Percentiles rank a stretch among this genome's conserved stretches.
These are phyloP conservation scores for Struthidea cinerea DNA, from an alignment of 2,113 vertebrate species.

Conservation along the genomic window DNA sequence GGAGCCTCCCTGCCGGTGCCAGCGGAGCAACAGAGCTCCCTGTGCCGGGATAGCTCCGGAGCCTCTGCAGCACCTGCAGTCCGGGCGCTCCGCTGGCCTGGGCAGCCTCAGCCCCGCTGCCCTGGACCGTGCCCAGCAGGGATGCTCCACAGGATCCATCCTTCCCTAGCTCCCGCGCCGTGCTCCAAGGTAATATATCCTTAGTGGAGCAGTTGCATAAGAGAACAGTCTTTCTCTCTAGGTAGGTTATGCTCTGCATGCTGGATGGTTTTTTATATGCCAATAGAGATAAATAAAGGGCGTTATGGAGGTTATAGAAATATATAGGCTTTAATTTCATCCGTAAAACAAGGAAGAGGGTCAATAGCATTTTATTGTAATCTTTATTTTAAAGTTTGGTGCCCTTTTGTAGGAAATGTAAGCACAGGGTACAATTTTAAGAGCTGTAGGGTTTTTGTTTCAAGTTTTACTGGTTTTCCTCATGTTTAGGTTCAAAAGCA, in stretches of 20 bases:
- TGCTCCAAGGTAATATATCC: neutral
- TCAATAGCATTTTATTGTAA: neutral
- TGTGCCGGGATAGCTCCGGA: neutral
- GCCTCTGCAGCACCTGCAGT: neutral
- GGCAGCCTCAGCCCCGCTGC: neutral
- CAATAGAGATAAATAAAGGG: neutral
- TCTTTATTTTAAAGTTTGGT: neutral
- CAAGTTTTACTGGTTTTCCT: neutral
- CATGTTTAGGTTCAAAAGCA: neutral
- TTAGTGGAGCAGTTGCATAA: conserved; percentile 33
- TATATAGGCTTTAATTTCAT: neutral
- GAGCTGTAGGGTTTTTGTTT: neutral
- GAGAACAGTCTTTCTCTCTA: neutral
- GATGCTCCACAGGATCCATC: neutral
- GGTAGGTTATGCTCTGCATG: neutral
- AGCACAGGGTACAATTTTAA: neutral
- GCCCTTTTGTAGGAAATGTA: neutral
- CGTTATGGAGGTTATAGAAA: neutral
- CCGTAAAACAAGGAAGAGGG: neutral
- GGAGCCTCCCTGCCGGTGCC: neutral
- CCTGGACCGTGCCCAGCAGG: neutral
- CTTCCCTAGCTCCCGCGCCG: neutral
- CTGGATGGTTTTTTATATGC: neutral
- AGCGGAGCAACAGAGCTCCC: neutral
- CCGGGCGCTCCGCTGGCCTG: neutral